phyloP scores from a whole-genome alignment of 2,797 vertebrate genomes.

The Psittacula derbiana region DNA sequence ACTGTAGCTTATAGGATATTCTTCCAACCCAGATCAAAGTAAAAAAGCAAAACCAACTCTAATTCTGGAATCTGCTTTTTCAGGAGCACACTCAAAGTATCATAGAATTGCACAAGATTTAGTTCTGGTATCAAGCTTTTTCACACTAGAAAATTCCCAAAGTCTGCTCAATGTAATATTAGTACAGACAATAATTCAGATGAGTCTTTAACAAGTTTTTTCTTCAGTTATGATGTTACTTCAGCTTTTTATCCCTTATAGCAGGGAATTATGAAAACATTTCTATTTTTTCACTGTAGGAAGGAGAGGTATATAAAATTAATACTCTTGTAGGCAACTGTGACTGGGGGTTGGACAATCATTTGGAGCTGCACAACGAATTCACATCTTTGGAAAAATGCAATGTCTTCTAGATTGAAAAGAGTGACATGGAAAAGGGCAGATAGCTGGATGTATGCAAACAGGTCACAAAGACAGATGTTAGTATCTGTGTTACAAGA shows the following conservation, averaged over 20 bases:
- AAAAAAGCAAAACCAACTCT: neutral
- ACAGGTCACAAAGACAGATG: rapidly evolving
- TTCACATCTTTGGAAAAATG: neutral
- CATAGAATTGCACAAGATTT: neutral
- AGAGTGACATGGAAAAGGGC: neutral
- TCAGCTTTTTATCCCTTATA: neutral
- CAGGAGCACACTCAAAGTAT: neutral
- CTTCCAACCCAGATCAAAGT: neutral
- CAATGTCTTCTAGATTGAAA: neutral
- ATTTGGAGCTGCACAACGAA: neutral
- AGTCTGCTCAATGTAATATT: neutral
- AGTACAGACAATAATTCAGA: neutral
- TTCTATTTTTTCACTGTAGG: neutral
- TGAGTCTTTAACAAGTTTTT: neutral
- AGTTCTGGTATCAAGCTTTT: neutral
- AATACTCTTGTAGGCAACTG: neutral
- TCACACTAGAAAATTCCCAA: neutral
- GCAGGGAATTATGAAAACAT: neutral
- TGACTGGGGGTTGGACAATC: neutral
- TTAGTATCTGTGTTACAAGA: neutral
- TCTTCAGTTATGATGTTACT: neutral
- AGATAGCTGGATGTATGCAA: neutral
- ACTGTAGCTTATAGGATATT: neutral
- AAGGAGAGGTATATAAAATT: neutral
- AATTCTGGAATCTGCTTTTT: neutral